These are phyloP conservation scores for Microctenopoma lineatum DNA, from an alignment of 2,797 vertebrate species.

Conservation along the genomic window DNA sequence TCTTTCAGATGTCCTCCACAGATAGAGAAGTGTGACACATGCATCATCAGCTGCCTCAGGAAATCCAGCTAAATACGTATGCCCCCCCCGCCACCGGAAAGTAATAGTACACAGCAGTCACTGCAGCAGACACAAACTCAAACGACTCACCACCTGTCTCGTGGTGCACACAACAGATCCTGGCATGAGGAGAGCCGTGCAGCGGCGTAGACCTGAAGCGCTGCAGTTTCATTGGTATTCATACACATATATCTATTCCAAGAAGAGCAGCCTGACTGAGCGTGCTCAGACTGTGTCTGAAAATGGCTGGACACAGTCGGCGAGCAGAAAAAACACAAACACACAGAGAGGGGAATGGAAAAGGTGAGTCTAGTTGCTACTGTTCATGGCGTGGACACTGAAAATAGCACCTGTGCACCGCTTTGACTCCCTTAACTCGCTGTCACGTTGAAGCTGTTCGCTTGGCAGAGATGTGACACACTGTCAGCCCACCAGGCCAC, in stretches of 20 bases:
- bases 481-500: background rate
- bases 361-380: background rate
- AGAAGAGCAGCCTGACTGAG: slow-evolving; percentile 38
- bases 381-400: background rate
- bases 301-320: slow-evolving; percentile 22
- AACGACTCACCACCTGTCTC: background rate
- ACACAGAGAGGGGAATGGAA: slow-evolving; percentile 6
- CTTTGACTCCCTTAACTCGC: background rate
- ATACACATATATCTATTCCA: slow-evolving; percentile 54
- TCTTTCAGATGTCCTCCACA: slow-evolving; percentile 47
- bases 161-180: slow-evolving; percentile 25
- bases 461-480: background rate
- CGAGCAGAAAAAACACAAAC: slow-evolving; percentile 25
- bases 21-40: slow-evolving; percentile 23
- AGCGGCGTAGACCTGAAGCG: slow-evolving; percentile 27
- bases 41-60: slow-evolving; percentile 1
- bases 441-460: background rate
- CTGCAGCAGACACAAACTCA: background rate
- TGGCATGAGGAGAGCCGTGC: slow-evolving; percentile 31
- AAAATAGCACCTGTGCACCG: background rate
- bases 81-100: background rate
- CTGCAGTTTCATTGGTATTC: slow-evolving; percentile 58
- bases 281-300: slow-evolving; percentile 54
- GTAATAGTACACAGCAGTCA: slow-evolving; percentile 12
- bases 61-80: slow-evolving; percentile 6